Percentiles rank a stretch among this genome's conserved stretches.
These are phyloP conservation scores for Nephrotoma flavescens DNA, from an alignment of 2,888 invertebrate species.

Conservation along the genomic window DNA sequence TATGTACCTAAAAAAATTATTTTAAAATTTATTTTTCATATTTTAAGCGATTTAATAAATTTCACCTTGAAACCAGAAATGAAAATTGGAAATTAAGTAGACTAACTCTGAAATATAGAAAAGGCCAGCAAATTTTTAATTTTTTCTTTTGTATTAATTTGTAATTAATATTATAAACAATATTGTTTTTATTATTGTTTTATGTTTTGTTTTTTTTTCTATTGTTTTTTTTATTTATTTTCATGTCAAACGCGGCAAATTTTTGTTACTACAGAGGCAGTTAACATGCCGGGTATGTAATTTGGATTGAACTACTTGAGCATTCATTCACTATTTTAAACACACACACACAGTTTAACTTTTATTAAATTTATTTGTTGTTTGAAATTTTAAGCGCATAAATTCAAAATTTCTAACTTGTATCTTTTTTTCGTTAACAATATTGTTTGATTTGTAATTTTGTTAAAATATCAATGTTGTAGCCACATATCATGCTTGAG, in stretches of 20 bases:
- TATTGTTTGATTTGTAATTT: neutral
- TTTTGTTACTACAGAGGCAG: conserved; percentile 36
- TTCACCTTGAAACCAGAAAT: neutral
- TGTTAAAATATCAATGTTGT: neutral
- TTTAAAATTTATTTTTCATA: neutral
- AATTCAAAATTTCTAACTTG: neutral
- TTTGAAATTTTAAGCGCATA: neutral
- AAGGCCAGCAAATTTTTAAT: neutral
- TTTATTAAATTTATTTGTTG: neutral
- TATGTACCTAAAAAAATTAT: neutral
- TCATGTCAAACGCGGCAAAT: conserved; percentile 30
- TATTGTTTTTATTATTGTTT: neutral
- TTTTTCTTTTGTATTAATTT: neutral
- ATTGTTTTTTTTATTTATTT: conserved; percentile 28
- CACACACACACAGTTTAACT: neutral
- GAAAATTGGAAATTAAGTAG: neutral
- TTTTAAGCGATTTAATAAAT: neutral
- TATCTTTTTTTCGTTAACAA: neutral
- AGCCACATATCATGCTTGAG: neutral
- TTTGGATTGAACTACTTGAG: neutral
- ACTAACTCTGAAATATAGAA: neutral
- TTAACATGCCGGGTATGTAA: conserved; percentile 38
- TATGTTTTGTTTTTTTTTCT: conserved; percentile 4
- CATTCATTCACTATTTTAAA: neutral
- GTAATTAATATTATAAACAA: neutral